Percentiles rank a stretch among this genome's conserved stretches.
These are phyloP conservation scores for Siphamia tubifer DNA, from an alignment of 2,113 vertebrate genomes.

Conservation along the genomic window DNA sequence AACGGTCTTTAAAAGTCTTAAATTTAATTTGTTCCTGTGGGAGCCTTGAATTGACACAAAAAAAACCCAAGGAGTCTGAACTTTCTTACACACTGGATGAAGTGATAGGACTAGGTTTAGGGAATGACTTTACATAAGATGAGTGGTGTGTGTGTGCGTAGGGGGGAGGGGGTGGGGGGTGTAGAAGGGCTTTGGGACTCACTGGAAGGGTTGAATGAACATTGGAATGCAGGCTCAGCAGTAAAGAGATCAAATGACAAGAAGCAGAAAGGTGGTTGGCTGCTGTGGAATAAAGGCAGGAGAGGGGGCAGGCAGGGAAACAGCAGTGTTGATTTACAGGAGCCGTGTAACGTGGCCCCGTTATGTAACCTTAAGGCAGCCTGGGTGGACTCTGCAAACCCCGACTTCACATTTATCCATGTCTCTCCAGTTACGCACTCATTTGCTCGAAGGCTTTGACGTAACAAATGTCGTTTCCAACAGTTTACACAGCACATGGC, in stretches of 20 bases:
- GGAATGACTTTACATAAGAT: background rate
- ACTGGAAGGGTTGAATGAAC: constrained; percentile 68
- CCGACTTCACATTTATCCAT: background rate
- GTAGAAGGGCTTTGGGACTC: background rate
- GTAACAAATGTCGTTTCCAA: background rate
- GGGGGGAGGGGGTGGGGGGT: background rate
- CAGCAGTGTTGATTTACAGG: constrained; percentile 58
- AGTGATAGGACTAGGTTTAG: background rate
- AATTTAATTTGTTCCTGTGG: too few species aligned
- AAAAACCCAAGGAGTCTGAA: too few species aligned
- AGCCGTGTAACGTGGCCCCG: constrained; percentile 42
- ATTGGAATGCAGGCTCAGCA: constrained; percentile 74
- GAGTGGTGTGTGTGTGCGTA: background rate
- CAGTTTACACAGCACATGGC: background rate
- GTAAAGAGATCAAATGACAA: constrained; percentile 66
- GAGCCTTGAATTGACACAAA: too few species aligned
- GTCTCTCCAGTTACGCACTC: background rate
- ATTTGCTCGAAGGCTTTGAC: background rate
- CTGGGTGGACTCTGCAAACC: background rate
- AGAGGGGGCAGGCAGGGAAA: constrained; percentile 8
- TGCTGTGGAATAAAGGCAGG: constrained; percentile 43
- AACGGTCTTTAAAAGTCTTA: too few species aligned
- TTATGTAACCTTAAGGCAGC: constrained; percentile 54
- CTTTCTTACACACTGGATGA: too few species aligned
- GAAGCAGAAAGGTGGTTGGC: constrained; percentile 53